Evolutionary conservation across 2,113 vertebrate species (phyloP), one percentile per base, ranked within the genome.

Genomic region (Lepus timidus): DNA sequence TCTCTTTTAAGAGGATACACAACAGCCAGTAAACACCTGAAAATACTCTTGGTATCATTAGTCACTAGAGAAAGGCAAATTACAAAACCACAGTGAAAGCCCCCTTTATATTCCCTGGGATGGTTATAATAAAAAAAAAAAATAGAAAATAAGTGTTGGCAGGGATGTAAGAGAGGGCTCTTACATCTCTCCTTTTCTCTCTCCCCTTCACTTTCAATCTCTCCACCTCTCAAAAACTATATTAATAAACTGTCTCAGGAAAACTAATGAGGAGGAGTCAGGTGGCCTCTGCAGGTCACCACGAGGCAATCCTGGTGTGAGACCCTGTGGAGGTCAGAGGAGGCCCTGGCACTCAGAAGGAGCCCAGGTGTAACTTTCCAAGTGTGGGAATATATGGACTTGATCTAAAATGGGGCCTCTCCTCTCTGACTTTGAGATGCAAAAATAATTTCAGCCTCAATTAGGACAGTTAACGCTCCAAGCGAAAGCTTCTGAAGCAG

Each of bases 241-340:
- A 44, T 7, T 29, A 78, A 84, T 9, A n/a, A 74, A 16, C 10
- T 71, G 27, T 75, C 76, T 36, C 23, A 1, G 4, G 22, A 70
- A 80, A 79, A 64, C 75, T 9, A 51, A 39, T 4, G 9, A 17
- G 11, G 7, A 64, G 89, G 49, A 58, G 17, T 12, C 33, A 49
- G 12, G 94, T 78, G 73, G 70, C 9, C 8, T 0, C 84, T 44
- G 58, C 17, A 23, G 31, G 27, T 39, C 3, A 11, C 74, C 55
- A 17, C 0, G 0, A 70, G 75, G 19, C 31, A 16, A 2, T 73
- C 62, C 61, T 75, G 51, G 10, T 25, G 74, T 23, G 2, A n/a
- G 81, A n/a, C 9, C 10, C 0, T 0, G 36, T 1, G 19, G 27
- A 62, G 44, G 64, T 2, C 9, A 39, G 1, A 6, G 23, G 25